Evolutionary conservation across 2,113 vertebrate genomes (phyloP).

Genomic region (Dissostichus mawsoni): DNA sequence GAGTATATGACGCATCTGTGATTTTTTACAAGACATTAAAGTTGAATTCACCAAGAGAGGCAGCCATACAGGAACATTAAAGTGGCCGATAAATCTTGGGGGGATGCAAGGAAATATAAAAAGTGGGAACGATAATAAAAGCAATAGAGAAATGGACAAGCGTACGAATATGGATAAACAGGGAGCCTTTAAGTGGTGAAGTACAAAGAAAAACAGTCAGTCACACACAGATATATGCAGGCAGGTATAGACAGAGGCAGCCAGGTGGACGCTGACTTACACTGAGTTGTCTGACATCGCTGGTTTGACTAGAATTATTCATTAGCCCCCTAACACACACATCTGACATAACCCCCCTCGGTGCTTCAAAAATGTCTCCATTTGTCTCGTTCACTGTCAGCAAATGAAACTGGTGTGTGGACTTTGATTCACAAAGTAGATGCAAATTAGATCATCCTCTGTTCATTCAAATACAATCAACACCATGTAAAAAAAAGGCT

Average conservation of each 20-base stretch:
- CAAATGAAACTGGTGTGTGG: not conserved
- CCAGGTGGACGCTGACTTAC: slow-evolving; percentile 48
- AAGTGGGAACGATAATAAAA: not conserved
- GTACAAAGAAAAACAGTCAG: not conserved
- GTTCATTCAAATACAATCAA: not conserved
- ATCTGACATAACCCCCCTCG: slow-evolving; percentile 45
- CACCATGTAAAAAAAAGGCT: not conserved
- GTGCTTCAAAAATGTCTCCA: slow-evolving; percentile 40
- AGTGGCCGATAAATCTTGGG: not conserved
- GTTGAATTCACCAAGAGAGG: not conserved
- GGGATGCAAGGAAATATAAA: not conserved
- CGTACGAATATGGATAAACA: not conserved
- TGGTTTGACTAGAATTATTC: slow-evolving; percentile 44
- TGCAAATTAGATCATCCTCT: slow-evolving; percentile 14
- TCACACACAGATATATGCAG: not conserved
- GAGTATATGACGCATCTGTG: no score
- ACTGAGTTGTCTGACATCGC: slow-evolving; percentile 28
- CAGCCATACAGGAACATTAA: not conserved
- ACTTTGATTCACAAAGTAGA: not conserved
- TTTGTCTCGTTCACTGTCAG: slow-evolving; percentile 48
- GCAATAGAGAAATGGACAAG: not conserved
- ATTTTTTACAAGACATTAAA: not conserved
- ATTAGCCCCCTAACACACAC: slow-evolving; percentile 26
- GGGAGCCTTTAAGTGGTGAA: not conserved
- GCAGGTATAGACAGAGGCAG: slow-evolving; percentile 4